Percentiles rank a stretch among this genome's conserved stretches.
Evolutionary conservation across 2,888 invertebrate genomes (phyloP).

Genomic region (Philereme transversata): DNA sequence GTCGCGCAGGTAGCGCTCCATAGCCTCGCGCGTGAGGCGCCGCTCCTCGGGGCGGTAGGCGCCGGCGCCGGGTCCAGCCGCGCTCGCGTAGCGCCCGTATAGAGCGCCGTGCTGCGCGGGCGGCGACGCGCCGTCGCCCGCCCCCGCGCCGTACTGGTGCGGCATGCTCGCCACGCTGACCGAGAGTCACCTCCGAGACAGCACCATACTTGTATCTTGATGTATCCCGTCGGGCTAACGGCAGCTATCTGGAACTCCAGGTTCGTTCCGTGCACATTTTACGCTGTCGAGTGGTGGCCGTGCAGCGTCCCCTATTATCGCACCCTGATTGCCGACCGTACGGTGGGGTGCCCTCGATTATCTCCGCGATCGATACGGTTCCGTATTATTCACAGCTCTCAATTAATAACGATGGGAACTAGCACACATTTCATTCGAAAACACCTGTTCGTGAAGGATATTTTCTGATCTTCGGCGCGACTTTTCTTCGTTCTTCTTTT

Average conservation of each 20-base stretch:
- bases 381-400: slow-evolving; percentile 77
- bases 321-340: slow-evolving; percentile 25
- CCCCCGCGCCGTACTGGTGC: slow-evolving; percentile 91
- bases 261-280: slow-evolving; percentile 33
- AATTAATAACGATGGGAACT: slow-evolving; percentile 81
- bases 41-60: slow-evolving; percentile 91
- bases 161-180: slow-evolving; percentile 87
- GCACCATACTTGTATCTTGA: slow-evolving; percentile 58
- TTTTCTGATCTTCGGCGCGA: slow-evolving; percentile 85
- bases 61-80: slow-evolving; percentile 83
- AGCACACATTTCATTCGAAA: slow-evolving; percentile 87
- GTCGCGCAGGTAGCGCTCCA: slow-evolving; percentile 98
- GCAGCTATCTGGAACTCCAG: slow-evolving; percentile 47
- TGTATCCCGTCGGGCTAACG: slow-evolving; percentile 36
- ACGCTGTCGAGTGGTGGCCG: slow-evolving; percentile 10
- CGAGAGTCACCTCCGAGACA: slow-evolving; percentile 63
- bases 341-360: slow-evolving; percentile 43
- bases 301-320: slow-evolving; percentile 31
- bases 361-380: slow-evolving; percentile 75
- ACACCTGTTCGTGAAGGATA: slow-evolving; percentile 90
- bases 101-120: slow-evolving; percentile 83
- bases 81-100: slow-evolving; percentile 86
- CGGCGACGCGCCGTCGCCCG: slow-evolving; percentile 91
- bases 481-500: slow-evolving; percentile 64
- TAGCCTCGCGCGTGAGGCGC: slow-evolving; percentile 93